Conservation (phyloP, 2,888 invertebrate species). For the Nephrotoma guestfalica region DNA sequence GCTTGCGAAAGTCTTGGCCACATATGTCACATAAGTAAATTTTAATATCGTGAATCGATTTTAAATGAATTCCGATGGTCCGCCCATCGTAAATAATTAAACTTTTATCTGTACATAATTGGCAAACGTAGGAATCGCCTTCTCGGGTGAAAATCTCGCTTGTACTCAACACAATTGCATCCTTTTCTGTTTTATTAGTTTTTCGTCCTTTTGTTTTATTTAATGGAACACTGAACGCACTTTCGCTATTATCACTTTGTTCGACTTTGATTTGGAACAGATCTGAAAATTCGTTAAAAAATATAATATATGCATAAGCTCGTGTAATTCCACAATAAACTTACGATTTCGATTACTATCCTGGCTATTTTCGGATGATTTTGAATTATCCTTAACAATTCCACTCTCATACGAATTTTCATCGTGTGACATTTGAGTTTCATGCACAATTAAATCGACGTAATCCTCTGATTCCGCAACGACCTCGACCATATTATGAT, state of each 20-base stretch:
- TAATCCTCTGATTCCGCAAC: constrained; percentile 10
- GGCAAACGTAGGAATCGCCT: constrained; percentile 38
- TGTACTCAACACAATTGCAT: background rate
- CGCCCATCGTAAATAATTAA: constrained; percentile 38
- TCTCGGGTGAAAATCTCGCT: background rate
- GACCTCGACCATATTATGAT: constrained; percentile 13
- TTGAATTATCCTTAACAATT: background rate
- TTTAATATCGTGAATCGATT: constrained; percentile 42
- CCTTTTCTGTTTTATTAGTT: background rate
- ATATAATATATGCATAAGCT: background rate
- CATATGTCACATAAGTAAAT: constrained; percentile 59
- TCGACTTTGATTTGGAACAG: background rate
- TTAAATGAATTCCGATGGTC: constrained; percentile 45
- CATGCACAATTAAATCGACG: background rate
- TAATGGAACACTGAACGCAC: background rate
- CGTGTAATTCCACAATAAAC: background rate
- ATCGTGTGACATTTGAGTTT: background rate
- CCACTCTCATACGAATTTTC: constrained; percentile 4
- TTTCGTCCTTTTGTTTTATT: background rate
- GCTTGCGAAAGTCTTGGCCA: constrained; percentile 45
- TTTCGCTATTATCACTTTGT: background rate
- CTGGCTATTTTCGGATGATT: background rate
- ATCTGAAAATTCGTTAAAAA: background rate
- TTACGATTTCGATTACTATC: background rate
- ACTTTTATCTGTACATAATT: constrained; percentile 18